Conservation (phyloP, 2,888 invertebrate genomes). For the Empis stercorea region DNA sequence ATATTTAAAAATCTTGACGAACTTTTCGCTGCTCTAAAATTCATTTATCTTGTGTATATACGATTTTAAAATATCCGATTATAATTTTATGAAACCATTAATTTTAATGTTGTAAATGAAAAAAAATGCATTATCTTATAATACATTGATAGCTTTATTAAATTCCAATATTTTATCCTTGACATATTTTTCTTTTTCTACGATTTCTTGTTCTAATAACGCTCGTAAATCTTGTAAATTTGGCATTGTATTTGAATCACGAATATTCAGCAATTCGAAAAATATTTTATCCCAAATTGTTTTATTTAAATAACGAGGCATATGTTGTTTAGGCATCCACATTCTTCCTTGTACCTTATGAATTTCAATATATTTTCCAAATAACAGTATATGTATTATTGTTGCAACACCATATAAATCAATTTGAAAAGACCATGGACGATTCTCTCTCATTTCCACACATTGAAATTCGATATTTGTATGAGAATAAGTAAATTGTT, state of each 20-base stretch:
- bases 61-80: too few species aligned
- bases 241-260: constrained; percentile 61
- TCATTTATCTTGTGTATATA: too few species aligned
- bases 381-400: constrained; percentile 73
- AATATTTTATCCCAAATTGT: constrained; percentile 72
- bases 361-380: constrained; percentile 82
- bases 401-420: constrained; percentile 84
- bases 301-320: constrained; percentile 48
- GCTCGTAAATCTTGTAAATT: constrained; percentile 41
- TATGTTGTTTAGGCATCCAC: constrained; percentile 27
- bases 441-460: constrained; percentile 80
- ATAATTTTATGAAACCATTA: too few species aligned
- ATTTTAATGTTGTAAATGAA: too few species aligned
- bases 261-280: constrained; percentile 65
- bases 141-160: constrained; percentile 17
- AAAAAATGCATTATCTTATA: too few species aligned
- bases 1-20: too few species aligned
- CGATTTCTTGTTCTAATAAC: constrained; percentile 26
- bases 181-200: constrained; percentile 27
- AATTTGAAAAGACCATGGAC: constrained; percentile 89
- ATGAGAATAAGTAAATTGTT: constrained; percentile 54
- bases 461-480: constrained; percentile 64
- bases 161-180: constrained; percentile 27
- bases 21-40: too few species aligned
- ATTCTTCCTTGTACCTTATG: constrained; percentile 36